phyloP scores from a whole-genome alignment of 2,797 vertebrate species.

The Poecilia wingei region DNA sequence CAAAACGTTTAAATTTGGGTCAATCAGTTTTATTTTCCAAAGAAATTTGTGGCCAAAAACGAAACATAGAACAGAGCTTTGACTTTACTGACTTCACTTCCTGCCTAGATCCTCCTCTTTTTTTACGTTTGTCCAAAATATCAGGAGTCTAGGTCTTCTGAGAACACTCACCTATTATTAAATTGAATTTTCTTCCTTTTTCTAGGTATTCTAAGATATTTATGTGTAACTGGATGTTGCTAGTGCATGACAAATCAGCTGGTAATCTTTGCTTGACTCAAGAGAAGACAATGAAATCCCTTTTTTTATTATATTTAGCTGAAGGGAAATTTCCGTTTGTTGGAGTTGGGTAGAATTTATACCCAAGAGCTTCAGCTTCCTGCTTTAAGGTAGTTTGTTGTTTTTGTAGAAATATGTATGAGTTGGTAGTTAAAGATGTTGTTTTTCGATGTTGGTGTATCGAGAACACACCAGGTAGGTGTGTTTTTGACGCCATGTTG shows the following conservation, averaged over 20 bases:
- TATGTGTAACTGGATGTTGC: constrained; percentile 41
- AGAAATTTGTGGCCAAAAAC: constrained; percentile 55
- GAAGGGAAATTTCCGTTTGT: constrained; percentile 40
- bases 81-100: constrained; percentile 19
- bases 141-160: not conserved
- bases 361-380: constrained; percentile 56
- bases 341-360: constrained; percentile 40
- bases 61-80: constrained; percentile 7
- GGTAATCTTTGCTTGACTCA: constrained; percentile 47
- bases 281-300: constrained; percentile 40
- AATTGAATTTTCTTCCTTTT: constrained; percentile 27
- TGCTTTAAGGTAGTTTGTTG: constrained; percentile 51
- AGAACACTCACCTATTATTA: not conserved
- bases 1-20: constrained; percentile 33
- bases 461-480: constrained; percentile 16
- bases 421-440: constrained; percentile 39
- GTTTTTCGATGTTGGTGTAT: constrained; percentile 11
- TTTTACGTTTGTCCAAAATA: constrained; percentile 5
- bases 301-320: constrained; percentile 39
- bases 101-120: constrained; percentile 20
- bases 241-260: constrained; percentile 73
- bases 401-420: constrained; percentile 26
- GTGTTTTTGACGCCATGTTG: constrained; percentile 50
- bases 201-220: constrained; percentile 54
- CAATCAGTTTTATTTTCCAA: constrained; percentile 53